phyloP scores from a whole-genome alignment of 2,888 invertebrate species.

The Ochropacha duplaris region DNA sequence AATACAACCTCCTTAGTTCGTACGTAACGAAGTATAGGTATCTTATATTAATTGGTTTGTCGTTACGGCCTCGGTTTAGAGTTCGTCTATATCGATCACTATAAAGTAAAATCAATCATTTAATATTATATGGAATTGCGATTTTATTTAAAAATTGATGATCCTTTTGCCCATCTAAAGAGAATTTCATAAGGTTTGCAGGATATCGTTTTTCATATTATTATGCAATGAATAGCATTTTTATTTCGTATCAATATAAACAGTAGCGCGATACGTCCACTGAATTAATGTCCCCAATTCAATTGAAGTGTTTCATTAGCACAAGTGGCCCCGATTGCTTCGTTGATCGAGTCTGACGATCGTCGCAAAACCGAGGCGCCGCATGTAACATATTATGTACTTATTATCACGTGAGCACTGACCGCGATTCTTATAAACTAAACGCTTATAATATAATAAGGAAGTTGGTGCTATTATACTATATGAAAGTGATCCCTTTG shows the following conservation, averaged over 20 bases:
- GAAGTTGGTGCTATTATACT: conserved; percentile 20
- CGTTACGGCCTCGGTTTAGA: conserved; percentile 31
- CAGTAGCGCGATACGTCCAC: conserved; percentile 58
- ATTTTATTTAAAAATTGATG: no score
- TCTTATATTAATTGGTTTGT: conserved; percentile 29
- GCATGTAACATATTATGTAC: conserved; percentile 18
- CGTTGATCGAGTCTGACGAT: conserved; percentile 66
- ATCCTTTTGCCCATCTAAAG: no score
- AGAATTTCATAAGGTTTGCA: no score
- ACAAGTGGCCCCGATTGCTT: conserved; percentile 83
- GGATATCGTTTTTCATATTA: no score
- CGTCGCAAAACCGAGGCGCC: conserved; percentile 61
- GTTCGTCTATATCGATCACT: conserved; percentile 30
- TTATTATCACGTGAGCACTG: conserved; percentile 17
- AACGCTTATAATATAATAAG: conserved; percentile 29
- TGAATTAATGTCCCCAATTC: conserved; percentile 82
- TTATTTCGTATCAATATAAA: conserved; percentile 60
- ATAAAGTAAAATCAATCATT: no score
- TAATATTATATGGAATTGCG: no score
- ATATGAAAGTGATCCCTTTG: not conserved
- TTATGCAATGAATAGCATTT: conserved; percentile 22
- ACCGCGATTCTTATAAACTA: conserved; percentile 28
- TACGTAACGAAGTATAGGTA: not conserved
- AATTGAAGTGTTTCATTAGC: conserved; percentile 82
- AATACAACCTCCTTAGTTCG: not conserved